Base-by-base conservation (phyloP, 2,888 invertebrate genomes). In the Andrena haemorrhoa region DNA sequence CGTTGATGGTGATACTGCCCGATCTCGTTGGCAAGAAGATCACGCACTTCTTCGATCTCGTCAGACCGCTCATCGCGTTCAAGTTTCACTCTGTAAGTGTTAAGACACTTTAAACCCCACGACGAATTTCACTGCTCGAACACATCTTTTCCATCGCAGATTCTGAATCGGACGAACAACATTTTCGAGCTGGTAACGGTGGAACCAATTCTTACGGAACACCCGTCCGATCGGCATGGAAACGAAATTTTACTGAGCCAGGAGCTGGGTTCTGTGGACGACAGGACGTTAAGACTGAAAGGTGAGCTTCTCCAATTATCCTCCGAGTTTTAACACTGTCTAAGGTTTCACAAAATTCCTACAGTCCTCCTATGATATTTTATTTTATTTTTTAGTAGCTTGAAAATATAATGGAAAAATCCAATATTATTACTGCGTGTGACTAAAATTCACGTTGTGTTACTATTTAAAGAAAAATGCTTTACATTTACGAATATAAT, bases 151-250 rank as follows among this genome's bases (percentile, higher is more conserved):
- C 2, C 4, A 0, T 91, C 91, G 65, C 92, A 99, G 99, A 98
- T 99, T 90, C 94, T 98, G 84, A 98, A 98, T 92, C 96, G 99
- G 88, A 98, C 98, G 2, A 99, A 99, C 94, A 99, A 99, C 93
- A 98, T 99, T 87, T 99, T 99, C 94, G 99, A 99, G 94, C 94
- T 99, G 91, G 96, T 98, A 63, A 98, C 98, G 0, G 97, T 97
- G 5, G 98, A 98, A 78, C 97, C 98, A 0, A 96, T 98, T n/a
- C 95, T 97, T n/a, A 93, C 94, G 2, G 96, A 96, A 82, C 94
- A 95, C 91, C 95, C 94, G 91, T 95, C 81, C 90, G 96, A 95
- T 94, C 95, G 93, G 82, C 95, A 91, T 94, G 95, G 93, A 95
- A 96, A 92, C 90, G 96, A 93, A 85, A 93, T 95, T 86, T 95